Percentiles rank a stretch among this genome's conserved stretches.
phyloP scores from a whole-genome alignment of 2,113 vertebrate species.

The Pongo pygmaeus region DNA sequence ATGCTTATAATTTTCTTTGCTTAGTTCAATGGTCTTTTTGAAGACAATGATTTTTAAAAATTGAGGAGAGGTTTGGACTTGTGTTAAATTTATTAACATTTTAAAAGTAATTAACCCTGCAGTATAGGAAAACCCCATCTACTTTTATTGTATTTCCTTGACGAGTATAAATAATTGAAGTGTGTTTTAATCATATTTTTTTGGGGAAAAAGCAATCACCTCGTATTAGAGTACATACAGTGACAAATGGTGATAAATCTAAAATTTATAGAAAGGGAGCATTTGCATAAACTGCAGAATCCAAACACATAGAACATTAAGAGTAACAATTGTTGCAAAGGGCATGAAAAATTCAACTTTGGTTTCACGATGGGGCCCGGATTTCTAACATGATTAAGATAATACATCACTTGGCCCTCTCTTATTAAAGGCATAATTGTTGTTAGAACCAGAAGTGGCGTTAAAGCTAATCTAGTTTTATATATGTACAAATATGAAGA shows the following conservation, averaged over 20 bases:
- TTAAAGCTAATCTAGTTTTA: slow-evolving; percentile 89
- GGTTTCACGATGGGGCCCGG: slow-evolving; percentile 83
- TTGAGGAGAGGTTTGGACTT: slow-evolving; percentile 26
- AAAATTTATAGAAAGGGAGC: slow-evolving; percentile 97
- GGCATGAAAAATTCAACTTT: slow-evolving; percentile 94
- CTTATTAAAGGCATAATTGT: slow-evolving; percentile 95
- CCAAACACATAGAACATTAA: slow-evolving; percentile 92
- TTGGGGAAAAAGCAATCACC: slow-evolving; percentile 79
- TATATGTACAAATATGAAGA: slow-evolving; percentile 91
- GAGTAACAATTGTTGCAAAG: slow-evolving; percentile 88
- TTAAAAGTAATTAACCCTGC: slow-evolving; percentile 70
- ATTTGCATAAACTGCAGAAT: slow-evolving; percentile 98
- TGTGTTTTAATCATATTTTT: slow-evolving; percentile 89
- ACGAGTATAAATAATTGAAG: slow-evolving; percentile 86
- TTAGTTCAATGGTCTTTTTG: background rate
- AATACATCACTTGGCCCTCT: slow-evolving; percentile 90
- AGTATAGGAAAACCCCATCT: slow-evolving; percentile 33
- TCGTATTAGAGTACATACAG: slow-evolving; percentile 82
- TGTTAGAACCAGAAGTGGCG: slow-evolving; percentile 88
- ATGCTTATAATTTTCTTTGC: slow-evolving; percentile 39
- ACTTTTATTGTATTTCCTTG: slow-evolving; percentile 67
- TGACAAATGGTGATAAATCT: slow-evolving; percentile 95
- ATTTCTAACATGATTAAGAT: slow-evolving; percentile 89
- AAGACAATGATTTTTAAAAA: slow-evolving; percentile 55
- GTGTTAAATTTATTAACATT: slow-evolving; percentile 77